A percentile compares a stretch with the other conserved stretches of the same genome.
Conservation (phyloP, 53 echinoderm and acorn worm species). For the Luidia sarsii region DNA sequence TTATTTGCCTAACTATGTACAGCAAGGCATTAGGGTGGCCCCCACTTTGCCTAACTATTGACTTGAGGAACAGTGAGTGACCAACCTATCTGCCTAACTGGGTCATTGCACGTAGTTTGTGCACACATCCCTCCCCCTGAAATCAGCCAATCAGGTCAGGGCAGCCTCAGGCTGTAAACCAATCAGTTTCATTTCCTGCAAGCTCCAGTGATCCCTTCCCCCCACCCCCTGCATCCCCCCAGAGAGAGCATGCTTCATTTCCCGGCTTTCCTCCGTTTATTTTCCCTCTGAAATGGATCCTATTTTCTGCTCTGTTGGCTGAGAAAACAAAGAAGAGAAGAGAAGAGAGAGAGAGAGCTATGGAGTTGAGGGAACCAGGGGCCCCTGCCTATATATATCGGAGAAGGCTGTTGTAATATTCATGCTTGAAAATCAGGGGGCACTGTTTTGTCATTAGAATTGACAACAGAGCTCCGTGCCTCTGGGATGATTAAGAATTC, state of each 20-base stretch:
- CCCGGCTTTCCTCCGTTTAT: conserved; percentile 18
- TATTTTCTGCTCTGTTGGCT: conserved; percentile 51
- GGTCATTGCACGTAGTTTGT: not conserved
- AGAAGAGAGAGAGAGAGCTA: too few species aligned
- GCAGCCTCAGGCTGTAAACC: conserved; percentile 39
- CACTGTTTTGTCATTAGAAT: too few species aligned
- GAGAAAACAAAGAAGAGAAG: too few species aligned
- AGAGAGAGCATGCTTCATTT: conserved; percentile 20
- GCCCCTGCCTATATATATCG: conserved; percentile 10
- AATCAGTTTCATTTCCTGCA: conserved; percentile 48
- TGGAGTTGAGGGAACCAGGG: too few species aligned
- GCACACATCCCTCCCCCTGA: conserved; percentile 5
- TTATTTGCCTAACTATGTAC: not conserved
- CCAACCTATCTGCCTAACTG: conserved; percentile 36
- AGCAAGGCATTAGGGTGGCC: too few species aligned
- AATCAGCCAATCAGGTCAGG: conserved; percentile 23
- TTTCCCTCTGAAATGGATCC: conserved; percentile 29
- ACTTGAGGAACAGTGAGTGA: not conserved
- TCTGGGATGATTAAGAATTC: too few species aligned
- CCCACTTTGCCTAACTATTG: conserved; percentile 16
- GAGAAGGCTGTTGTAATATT: conserved; percentile 38
- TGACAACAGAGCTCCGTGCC: too few species aligned
- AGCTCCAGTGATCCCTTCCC: not conserved
- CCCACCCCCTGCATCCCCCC: conserved; percentile 6
- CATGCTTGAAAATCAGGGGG: conserved; percentile 13